Base-by-base conservation (phyloP, 1,140 invertebrate species). In the Lucilia sericata region DNA sequence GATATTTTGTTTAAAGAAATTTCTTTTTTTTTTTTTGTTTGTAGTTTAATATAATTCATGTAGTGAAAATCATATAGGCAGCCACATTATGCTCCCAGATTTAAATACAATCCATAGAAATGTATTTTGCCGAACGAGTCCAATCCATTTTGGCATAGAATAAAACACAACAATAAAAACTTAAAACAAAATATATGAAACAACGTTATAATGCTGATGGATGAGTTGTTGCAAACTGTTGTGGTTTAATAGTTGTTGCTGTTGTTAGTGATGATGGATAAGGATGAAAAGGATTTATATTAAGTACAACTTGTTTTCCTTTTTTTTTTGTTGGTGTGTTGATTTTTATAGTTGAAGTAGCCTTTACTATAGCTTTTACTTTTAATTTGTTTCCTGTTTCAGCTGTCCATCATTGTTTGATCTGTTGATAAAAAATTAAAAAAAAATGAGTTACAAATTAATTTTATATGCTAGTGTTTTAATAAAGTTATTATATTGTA, bases 51-150 rank as follows among this genome's bases (percentile, higher is more conserved):
- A 25, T 74, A 25, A 55, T 82, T 21, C 12, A 47, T 25, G 21
- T 83, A 83, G 14, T 83, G 86, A 85, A 82, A 88, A 87, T 88
- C 88, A 88, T 86, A 88, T 88, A 86, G 88, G 86, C 83, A 88
- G 87, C 86, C 87, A 86, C 87, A 88, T 86, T 85, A 86, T 86
- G 84, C 87, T 87, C 85, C 85, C 85, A 83, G 82, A 85, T 85
- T 86, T 86, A 84, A 84, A 86, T 84, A 85, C 88, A 83, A 86
- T 88, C 87, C 89, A 84, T 85, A 88, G 87, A 60, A 86, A 86
- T 82, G 85, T 87, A 60, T 65, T 74, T 87, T 89, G 89, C 89
- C 89, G n/a, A 90, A 86, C 89, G 89, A 86, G 88, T 90, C 89
- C 89, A 90, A 89, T 90, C 89, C 89, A 90, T 90, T 85, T 88